phyloP scores from a whole-genome alignment of 92 coral and sea anemone species.

The Porites rus region DNA sequence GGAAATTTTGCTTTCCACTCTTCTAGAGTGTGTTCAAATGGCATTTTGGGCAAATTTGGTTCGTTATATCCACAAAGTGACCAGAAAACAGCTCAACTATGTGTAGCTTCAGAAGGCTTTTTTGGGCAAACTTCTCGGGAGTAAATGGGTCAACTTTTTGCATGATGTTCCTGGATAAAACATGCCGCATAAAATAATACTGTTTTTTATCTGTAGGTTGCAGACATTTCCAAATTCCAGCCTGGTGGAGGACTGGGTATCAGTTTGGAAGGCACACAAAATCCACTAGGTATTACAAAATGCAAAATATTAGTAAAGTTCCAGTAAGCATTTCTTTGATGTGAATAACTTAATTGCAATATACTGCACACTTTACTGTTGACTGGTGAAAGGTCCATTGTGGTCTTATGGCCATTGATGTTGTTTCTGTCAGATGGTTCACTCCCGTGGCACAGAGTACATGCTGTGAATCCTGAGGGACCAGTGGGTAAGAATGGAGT shows the following conservation, averaged over 20 bases:
- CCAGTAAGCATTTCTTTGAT: neutral
- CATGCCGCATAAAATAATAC: too few species aligned
- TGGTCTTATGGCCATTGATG: neutral
- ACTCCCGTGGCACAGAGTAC: constrained; percentile 91
- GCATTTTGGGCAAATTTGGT: too few species aligned
- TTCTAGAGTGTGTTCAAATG: too few species aligned
- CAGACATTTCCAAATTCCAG: constrained; percentile 89
- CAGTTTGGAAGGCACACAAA: constrained; percentile 96
- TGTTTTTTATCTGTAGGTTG: constrained; percentile 66
- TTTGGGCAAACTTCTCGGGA: too few species aligned
- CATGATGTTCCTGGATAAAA: neutral
- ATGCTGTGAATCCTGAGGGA: constrained; percentile 95
- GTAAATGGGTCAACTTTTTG: neutral
- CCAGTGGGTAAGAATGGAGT: constrained; percentile 95
- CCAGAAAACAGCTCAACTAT: too few species aligned
- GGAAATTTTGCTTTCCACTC: too few species aligned
- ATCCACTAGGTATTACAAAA: constrained; percentile 71
- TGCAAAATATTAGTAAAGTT: neutral
- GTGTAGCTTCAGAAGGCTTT: too few species aligned
- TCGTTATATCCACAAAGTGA: too few species aligned
- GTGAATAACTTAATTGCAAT: neutral
- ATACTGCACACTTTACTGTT: too few species aligned
- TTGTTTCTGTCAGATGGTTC: constrained; percentile 72
- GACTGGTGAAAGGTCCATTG: too few species aligned
- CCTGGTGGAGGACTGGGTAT: constrained; percentile 94